Conservation (phyloP, 2,888 invertebrate genomes). For the Amphipyra tragopoginis region DNA sequence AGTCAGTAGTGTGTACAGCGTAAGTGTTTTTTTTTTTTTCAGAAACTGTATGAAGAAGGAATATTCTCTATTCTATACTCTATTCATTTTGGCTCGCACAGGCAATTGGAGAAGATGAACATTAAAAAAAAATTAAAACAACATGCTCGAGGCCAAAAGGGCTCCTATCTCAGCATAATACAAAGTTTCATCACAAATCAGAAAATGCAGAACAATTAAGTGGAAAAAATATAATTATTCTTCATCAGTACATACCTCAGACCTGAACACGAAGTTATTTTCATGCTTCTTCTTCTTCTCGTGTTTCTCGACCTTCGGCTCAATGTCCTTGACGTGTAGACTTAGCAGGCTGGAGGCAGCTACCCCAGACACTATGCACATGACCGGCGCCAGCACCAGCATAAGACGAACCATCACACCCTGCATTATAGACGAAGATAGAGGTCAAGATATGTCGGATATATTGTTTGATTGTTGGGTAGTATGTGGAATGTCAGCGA, state of each 20-base stretch:
- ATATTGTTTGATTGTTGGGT: neutral
- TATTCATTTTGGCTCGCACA: no score
- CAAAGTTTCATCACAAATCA: no score
- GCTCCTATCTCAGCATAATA: no score
- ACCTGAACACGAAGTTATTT: constrained; percentile 93
- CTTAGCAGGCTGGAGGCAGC: constrained; percentile 96
- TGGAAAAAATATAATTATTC: no score
- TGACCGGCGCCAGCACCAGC: constrained; percentile 99
- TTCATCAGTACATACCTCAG: constrained; percentile 90
- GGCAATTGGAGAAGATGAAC: no score
- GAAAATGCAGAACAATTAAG: no score
- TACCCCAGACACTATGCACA: constrained; percentile 99
- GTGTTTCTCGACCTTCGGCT: constrained; percentile 92
- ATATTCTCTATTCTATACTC: no score
- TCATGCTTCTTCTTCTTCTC: constrained; percentile 92
- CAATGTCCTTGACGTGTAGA: constrained; percentile 96
- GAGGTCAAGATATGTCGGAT: constrained; percentile 48
- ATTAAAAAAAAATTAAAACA: no score
- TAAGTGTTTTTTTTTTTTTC: no score
- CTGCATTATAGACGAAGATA: constrained; percentile 80
- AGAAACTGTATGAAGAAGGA: no score
- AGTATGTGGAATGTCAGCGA: constrained; percentile 84
- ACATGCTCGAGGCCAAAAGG: no score
- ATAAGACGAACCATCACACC: constrained; percentile 99
- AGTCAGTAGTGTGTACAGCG: no score